phyloP scores from a whole-genome alignment of 2,113 vertebrate genomes.

The Stigmatopora nigra region DNA sequence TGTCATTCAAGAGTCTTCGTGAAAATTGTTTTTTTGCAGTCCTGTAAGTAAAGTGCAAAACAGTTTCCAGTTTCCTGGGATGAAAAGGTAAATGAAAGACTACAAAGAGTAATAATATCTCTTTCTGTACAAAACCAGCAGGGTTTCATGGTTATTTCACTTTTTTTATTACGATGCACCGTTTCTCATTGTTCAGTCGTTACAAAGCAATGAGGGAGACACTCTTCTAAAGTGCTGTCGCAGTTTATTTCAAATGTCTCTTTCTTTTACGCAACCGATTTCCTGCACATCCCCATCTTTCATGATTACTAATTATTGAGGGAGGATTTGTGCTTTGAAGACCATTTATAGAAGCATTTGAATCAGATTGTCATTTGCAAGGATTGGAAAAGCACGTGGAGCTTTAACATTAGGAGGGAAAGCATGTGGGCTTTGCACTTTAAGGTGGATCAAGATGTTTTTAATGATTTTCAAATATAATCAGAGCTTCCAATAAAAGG shows the following conservation, averaged over 20 bases:
- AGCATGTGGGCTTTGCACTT: slow-evolving; percentile 31
- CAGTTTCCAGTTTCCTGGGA: neutral
- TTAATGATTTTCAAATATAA: slow-evolving; percentile 49
- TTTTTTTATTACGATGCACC: slow-evolving; percentile 27
- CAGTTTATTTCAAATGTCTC: slow-evolving; percentile 37
- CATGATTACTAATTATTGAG: slow-evolving; percentile 27
- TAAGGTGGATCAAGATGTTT: slow-evolving; percentile 33
- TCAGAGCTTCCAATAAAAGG: slow-evolving; percentile 36
- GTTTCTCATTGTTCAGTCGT: slow-evolving; percentile 11
- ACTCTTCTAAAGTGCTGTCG: slow-evolving; percentile 29
- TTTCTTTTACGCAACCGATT: slow-evolving; percentile 34
- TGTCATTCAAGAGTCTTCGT: neutral
- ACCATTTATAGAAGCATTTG: slow-evolving; percentile 13
- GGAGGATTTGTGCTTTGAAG: slow-evolving; percentile 20
- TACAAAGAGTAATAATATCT: neutral
- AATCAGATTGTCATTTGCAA: slow-evolving; percentile 21
- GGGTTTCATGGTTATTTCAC: slow-evolving; percentile 12
- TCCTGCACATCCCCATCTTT: slow-evolving; percentile 34
- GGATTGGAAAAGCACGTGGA: slow-evolving; percentile 5
- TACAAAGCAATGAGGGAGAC: slow-evolving; percentile 10
- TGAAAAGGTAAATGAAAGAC: slow-evolving; percentile 21
- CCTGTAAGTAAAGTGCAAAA: slow-evolving; percentile 4
- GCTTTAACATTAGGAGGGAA: slow-evolving; percentile 33
- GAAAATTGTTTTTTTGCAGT: neutral
- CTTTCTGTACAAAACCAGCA: neutral